Evolutionary conservation across 2,888 invertebrate genomes (phyloP).

Genomic region (Watsonalla cultraria): DNA sequence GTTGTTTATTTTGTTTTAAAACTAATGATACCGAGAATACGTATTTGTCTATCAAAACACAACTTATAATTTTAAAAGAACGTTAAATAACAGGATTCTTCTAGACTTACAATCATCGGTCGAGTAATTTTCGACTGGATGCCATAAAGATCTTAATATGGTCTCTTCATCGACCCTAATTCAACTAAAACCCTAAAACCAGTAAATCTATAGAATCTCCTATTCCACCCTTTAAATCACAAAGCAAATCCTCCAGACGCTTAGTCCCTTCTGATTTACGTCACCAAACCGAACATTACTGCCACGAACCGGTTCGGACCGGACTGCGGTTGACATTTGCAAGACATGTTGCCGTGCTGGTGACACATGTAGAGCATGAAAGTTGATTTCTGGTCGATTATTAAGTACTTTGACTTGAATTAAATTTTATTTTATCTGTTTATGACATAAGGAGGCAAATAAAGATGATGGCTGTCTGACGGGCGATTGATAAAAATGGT

Average conservation of each 20-base stretch:
- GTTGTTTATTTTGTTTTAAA: too few relatives aligned
- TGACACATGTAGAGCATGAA: not conserved
- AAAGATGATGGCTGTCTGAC: too few relatives aligned
- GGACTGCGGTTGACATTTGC: not conserved
- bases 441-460: too few relatives aligned
- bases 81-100: too few relatives aligned
- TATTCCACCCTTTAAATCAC: not conserved
- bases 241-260: not conserved
- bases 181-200: not conserved
- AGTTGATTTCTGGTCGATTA: not conserved
- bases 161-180: not conserved
- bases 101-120: too few relatives aligned
- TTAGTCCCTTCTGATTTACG: not conserved
- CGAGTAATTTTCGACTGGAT: too few relatives aligned
- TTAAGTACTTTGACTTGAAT: not conserved
- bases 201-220: not conserved
- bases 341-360: not conserved
- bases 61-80: too few relatives aligned
- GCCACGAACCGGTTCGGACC: not conserved
- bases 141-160: too few relatives aligned
- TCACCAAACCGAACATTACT: not conserved
- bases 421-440: not conserved
- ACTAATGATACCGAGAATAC: too few relatives aligned
- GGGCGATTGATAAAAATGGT: too few relatives aligned
- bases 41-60: too few relatives aligned